Base-by-base conservation (phyloP, 2,113 vertebrate species). In the Romanogobio albipinnatus region DNA sequence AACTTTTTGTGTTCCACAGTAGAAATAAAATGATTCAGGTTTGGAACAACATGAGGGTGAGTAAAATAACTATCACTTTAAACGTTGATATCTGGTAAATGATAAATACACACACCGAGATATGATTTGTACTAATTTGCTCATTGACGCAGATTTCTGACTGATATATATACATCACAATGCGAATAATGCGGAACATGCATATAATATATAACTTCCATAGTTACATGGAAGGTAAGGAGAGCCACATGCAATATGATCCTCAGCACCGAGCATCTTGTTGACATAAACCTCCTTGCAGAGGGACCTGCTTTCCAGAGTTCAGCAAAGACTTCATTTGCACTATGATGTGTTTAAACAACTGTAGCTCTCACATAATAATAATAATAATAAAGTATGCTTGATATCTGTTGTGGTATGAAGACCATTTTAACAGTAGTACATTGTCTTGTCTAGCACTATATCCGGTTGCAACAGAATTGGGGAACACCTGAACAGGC, bases 201-300 rank as follows among this genome's bases (percentile, higher is more conserved):
- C 90, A 89, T 91, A 91, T 92, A 90, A 94, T 94, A 87, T 93
- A 92, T 91, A 90, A 92, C 91, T 90, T 93, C 92, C 91, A 86
- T 74, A 83, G 87, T 77, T 92, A 89, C 90, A 33, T 53, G 89
- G 76, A 80, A 88, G 87, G 92, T 92, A 93, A 92, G 56, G 91
- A 92, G 92, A 92, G 89, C 90, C 85, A 24, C 77, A 47, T 91
- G 92, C 92, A 93, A 94, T 89, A 86, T 74, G 91, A 94, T 91
- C 88, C 86, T 86, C 45, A 86, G 90, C 89, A 86, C 88, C 64
- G 81, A 87, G 88, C 92, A 90, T 91, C 90, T 92, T 93, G 93
- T 94, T 95, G 91, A 94, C 91, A 94, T 90, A 93, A 92, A 92
- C 87, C 81, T 86, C 85, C 84, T 78, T 86, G 86, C 87, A 39